Conservation (phyloP, 92 coral and sea anemone genomes). For the Bergia sp. region DNA sequence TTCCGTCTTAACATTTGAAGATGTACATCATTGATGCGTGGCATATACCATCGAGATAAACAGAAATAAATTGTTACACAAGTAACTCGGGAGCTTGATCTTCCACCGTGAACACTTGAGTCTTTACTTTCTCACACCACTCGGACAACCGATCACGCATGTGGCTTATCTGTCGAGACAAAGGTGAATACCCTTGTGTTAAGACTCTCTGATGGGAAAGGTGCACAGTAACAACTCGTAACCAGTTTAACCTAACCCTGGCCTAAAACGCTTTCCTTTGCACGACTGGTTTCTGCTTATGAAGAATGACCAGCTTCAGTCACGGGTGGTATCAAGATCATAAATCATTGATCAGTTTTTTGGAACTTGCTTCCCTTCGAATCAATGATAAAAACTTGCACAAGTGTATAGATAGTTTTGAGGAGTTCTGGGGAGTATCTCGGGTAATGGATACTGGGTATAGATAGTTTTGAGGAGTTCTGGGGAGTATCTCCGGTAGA, state of each 20-base stretch:
- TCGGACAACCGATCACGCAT: conserved; percentile 95
- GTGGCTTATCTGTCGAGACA: conserved; percentile 76
- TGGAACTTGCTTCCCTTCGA: no score
- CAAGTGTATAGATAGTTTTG: no score
- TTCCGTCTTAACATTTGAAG: not conserved
- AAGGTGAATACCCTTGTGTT: not conserved
- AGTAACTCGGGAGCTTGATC: conserved; percentile 97
- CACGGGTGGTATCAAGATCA: no score
- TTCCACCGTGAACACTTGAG: conserved; percentile 93
- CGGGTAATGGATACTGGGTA: no score
- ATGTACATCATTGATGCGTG: not conserved
- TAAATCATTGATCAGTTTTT: no score
- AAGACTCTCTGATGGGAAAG: not conserved
- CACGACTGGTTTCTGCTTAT: no score
- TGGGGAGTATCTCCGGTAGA: no score
- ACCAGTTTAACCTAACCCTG: not conserved
- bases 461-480: no score
- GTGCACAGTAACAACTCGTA: not conserved
- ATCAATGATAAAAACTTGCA: no score
- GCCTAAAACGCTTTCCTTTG: not conserved
- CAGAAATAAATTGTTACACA: conserved; percentile 51
- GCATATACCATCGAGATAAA: not conserved
- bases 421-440: no score
- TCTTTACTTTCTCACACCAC: conserved; percentile 98
- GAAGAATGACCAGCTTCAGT: no score